These are phyloP conservation scores for Alentia gelatinosa DNA, from an alignment of 2,888 invertebrate genomes.

Conservation along the genomic window DNA sequence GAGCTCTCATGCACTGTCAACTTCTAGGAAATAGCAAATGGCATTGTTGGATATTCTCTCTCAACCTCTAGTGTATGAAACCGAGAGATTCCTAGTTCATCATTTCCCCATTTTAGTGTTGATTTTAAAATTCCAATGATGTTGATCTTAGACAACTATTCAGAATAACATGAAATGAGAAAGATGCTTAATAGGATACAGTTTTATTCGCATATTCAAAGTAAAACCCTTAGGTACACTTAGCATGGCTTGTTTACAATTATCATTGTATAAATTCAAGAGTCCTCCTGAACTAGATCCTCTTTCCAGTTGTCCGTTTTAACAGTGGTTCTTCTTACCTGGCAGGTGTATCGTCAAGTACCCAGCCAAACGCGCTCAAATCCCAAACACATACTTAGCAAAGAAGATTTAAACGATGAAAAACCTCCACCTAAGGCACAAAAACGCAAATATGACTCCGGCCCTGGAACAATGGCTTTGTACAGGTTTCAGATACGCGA, in stretches of 20 bases:
- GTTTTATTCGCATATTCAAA: too few species aligned
- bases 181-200: too few species aligned
- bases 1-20: too few species aligned
- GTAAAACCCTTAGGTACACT: too few species aligned
- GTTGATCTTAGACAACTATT: too few species aligned
- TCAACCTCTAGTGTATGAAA: too few species aligned
- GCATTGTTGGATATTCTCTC: too few species aligned
- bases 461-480: not conserved
- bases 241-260: not conserved
- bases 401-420: not conserved
- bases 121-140: too few species aligned
- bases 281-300: not conserved
- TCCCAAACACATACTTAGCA: not conserved
- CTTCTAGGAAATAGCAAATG: too few species aligned
- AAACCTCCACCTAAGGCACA: not conserved
- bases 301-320: not conserved
- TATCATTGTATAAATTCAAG: not conserved
- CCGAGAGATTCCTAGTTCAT: too few species aligned
- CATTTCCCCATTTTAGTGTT: too few species aligned
- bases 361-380: not conserved
- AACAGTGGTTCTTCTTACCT: not conserved
- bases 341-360: slow-evolving; percentile 9
- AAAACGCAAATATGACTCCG: not conserved
- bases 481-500: not conserved
- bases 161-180: too few species aligned